Evolutionary conservation across 2,888 invertebrate species (phyloP), one percentile per base, ranked within the genome.

Genomic region (Drosophila siamana): DNA sequence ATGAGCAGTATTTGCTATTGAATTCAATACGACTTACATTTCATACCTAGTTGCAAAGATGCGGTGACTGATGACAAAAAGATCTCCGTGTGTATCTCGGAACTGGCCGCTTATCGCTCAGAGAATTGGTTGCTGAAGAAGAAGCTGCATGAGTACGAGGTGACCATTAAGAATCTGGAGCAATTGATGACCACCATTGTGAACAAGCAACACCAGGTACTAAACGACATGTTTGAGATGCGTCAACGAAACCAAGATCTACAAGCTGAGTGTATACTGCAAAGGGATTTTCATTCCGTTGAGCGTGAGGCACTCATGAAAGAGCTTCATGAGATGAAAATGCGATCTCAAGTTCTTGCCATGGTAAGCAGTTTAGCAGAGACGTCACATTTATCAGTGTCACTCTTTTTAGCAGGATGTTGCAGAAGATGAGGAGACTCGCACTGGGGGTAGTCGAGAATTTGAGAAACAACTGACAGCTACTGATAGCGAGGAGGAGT

Each of bases 51-150:
- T 5, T 19, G 9, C 4, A 19, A 55, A 54, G 28, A 41, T 11
- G 28, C 66, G 0, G 46, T 64, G 2, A 22, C 61, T 4, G 57
- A 59, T 43, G 63, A 70, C 50, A 4, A 7, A 2, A 61, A 79
- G 43, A 50, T 64, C 4, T 19, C 67, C 0, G 62, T 82, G 0
- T 81, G 89, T 2, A 89, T 90, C 4, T 85, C 90, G 1, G 89
- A 91, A 22, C 59, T 91, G 40, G 87, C 84, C 0, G 69, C 75
- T 2, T 80, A 79, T 4, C 87, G 86, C 9, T 78, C 90, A 0
- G 90, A 91, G 74, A 91, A 90, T 61, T 89, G 91, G 89, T 51
- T 89, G 6, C 75, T 92, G 0, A 89, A 74, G 26, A 89, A 88
- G 46, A 80, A 87, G 26, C 52, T 92, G 0, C 30, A 60, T 0